Percentiles rank a stretch among this genome's conserved stretches.
Evolutionary conservation across 2,113 vertebrate genomes (phyloP).

Genomic region (Rhadina sibilatrix): DNA sequence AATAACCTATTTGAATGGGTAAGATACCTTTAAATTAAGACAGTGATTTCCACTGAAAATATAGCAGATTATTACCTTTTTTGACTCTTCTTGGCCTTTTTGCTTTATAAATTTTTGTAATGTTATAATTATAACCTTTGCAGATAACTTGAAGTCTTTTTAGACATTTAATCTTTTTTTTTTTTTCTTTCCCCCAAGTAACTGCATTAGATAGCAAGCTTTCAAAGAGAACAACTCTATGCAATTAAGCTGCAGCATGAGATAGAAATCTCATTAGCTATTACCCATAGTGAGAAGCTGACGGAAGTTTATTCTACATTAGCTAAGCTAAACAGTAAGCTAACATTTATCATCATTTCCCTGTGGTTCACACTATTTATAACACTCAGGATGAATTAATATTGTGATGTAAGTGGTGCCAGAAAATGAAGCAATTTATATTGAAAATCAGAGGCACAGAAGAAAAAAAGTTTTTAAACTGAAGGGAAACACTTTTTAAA

Average conservation of each 20-base stretch:
- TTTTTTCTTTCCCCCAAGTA: background rate
- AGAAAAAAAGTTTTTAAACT: background rate
- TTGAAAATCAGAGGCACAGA: background rate
- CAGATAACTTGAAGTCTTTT: background rate
- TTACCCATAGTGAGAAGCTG: background rate
- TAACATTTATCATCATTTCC: background rate
- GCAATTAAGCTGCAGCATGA: background rate
- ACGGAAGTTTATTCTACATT: background rate
- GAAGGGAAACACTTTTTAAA: background rate
- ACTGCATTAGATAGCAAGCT: background rate
- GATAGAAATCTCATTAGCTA: background rate
- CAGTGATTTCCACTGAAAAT: background rate
- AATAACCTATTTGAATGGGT: background rate
- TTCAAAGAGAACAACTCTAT: background rate
- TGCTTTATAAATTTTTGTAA: background rate
- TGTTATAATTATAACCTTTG: background rate
- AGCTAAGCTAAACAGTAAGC: background rate
- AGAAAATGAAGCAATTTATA: background rate
- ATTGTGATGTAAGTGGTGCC: background rate
- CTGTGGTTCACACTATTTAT: background rate
- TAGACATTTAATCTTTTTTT: background rate
- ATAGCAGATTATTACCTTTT: background rate
- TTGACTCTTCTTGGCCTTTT: background rate
- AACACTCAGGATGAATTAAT: background rate
- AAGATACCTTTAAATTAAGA: background rate